Evolutionary conservation across 2,888 invertebrate species (phyloP).

Genomic region (Eledona agricola): DNA sequence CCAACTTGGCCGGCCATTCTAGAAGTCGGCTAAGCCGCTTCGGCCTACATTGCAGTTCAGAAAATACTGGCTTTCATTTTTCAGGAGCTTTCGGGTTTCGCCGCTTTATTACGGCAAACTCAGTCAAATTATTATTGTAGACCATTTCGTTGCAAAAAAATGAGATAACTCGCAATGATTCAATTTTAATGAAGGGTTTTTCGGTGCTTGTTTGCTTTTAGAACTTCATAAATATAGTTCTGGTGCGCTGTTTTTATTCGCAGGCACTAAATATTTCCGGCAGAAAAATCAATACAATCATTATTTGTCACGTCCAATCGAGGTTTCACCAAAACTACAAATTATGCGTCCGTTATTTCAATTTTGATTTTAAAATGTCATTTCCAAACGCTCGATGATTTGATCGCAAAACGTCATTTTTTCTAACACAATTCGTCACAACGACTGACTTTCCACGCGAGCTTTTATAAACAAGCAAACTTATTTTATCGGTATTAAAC

Average conservation of each 20-base stretch:
- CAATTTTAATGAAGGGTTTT: slow-evolving; percentile 37
- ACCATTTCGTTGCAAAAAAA: slow-evolving; percentile 32
- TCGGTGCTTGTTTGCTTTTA: no score
- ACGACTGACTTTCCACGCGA: slow-evolving; percentile 2
- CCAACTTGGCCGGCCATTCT: slow-evolving; percentile 26
- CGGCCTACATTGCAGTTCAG: slow-evolving; percentile 36
- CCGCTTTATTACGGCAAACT: slow-evolving; percentile 34
- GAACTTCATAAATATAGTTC: no score
- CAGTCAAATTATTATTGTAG: slow-evolving; percentile 33
- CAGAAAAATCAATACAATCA: slow-evolving; percentile 31
- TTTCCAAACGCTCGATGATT: slow-evolving; percentile 21
- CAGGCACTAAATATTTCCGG: slow-evolving; percentile 22
- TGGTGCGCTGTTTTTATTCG: no score
- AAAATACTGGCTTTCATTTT: slow-evolving; percentile 35
- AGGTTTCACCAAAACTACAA: slow-evolving; percentile 25
- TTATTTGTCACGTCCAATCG: slow-evolving; percentile 22
- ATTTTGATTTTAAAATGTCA: slow-evolving; percentile 11
- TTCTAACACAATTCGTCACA: slow-evolving; percentile 8
- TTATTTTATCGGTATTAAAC: slow-evolving; percentile 14
- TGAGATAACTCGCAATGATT: slow-evolving; percentile 28
- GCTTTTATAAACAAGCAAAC: slow-evolving; percentile 10
- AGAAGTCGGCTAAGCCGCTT: slow-evolving; percentile 36
- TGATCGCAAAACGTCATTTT: slow-evolving; percentile 10
- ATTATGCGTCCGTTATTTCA: slow-evolving; percentile 15
- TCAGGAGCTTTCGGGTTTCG: slow-evolving; percentile 36